Percentiles rank a stretch among this genome's conserved stretches.
These are phyloP conservation scores for Aleiodes sp. DNA, from an alignment of 1,140 invertebrate genomes.

Conservation along the genomic window DNA sequence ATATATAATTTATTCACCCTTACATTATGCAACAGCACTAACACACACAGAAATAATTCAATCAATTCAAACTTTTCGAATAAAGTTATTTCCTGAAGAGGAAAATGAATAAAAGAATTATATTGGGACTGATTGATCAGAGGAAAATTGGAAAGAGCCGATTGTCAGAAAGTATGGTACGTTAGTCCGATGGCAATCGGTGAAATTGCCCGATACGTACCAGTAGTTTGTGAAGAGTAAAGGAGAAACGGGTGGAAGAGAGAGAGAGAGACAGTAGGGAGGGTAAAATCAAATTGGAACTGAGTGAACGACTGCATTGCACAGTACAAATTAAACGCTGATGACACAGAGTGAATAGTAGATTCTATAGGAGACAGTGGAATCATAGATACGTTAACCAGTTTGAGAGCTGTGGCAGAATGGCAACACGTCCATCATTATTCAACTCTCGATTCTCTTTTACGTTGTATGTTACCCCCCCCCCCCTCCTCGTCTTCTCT, in stretches of 20 bases:
- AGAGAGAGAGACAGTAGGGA: background rate
- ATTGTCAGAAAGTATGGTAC: background rate
- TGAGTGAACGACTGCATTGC: constrained; percentile 4
- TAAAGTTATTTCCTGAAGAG: background rate
- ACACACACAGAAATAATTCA: background rate
- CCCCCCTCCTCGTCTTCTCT: no score
- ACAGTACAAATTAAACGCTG: constrained; percentile 9
- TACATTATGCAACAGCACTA: background rate
- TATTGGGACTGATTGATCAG: background rate
- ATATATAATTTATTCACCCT: background rate
- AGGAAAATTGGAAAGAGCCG: background rate
- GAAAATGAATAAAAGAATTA: background rate
- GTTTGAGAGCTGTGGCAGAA: constrained; percentile 2
- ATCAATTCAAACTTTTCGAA: background rate
- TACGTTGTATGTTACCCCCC: no score
- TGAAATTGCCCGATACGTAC: constrained; percentile 7
- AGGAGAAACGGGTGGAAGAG: background rate
- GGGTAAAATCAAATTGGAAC: background rate
- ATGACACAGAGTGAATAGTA: constrained; percentile 4
- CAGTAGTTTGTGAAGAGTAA: no score
- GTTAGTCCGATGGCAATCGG: constrained; percentile 9
- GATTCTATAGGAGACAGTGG: background rate
- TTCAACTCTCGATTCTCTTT: constrained; percentile 18
- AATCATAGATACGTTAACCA: background rate
- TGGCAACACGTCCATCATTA: constrained; percentile 22